Base-by-base conservation (phyloP, 2,888 invertebrate genomes). In the Cistogaster globosa region DNA sequence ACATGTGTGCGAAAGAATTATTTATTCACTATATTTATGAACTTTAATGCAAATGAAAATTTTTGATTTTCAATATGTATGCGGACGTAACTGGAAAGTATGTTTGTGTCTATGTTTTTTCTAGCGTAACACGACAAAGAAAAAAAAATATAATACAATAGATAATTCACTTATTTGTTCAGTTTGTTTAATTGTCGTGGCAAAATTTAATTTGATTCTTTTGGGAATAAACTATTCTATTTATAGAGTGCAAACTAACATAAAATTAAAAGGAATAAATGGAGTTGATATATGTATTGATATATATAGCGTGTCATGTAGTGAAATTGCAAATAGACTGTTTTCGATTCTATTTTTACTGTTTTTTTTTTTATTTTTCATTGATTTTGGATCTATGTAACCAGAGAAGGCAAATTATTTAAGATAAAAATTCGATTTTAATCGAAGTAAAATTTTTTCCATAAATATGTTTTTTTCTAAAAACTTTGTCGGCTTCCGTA, bases 131-230 rank as follows among this genome's bases (percentile, higher is more conserved):
- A 14, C 4, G 12, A 16, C 12, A 51, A 55, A 38, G 57, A 48
- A 38, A 38, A 11, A 9, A 72, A 45, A 26, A 48, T 20, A 26
- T 58, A 26, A 72, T 78, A 82, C 86, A 90, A 89, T 90, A 90
- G 90, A 90, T 90, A 90, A 90, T 87, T 88, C 89, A 90, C 4
- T 7, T 32, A 7, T 90, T 89, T 90, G 90, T 90, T 89, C 90
- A 86, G 88, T 88, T 88, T 89, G 82, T 85, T 82, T 75, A 75
- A 88, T 88, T 89, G 90, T 89, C 89, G 90, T 90, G 90, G 89
- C 91, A 90, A 90, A 90, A 91, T 90, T 91, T 88, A 89, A 90
- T 90, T 90, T 79, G 82, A 86, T 89, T 90, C 90, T 89, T 89
- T 86, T 88, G 88, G 89, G 87, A 89, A 84, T 58, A 78, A 72